A percentile compares a stretch with the other conserved stretches of the same genome.
Conservation (phyloP, 1,140 invertebrate species). For the Delia radicum region DNA sequence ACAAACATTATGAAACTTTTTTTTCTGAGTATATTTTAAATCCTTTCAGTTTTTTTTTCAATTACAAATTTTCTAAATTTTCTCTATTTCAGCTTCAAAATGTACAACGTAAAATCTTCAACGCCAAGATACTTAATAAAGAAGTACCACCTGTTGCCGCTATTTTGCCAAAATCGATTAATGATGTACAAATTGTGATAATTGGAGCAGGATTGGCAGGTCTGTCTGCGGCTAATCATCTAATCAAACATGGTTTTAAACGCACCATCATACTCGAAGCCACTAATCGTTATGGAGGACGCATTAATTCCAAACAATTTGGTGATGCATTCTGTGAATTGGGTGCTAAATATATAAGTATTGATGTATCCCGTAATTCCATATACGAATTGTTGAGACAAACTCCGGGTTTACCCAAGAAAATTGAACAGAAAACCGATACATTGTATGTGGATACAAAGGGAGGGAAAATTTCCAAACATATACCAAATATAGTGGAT, state of each 20-base stretch:
- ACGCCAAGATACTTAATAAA: not conserved
- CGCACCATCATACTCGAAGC: slow-evolving; percentile 73
- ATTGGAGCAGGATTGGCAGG: slow-evolving; percentile 76
- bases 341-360: slow-evolving; percentile 60
- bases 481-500: slow-evolving; percentile 43
- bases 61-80: no score
- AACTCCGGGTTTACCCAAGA: slow-evolving; percentile 38
- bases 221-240: slow-evolving; percentile 70
- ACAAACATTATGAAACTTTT: no score
- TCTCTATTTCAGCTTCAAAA: slow-evolving; percentile 14
- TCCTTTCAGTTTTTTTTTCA: no score
- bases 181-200: slow-evolving; percentile 66
- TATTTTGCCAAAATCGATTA: slow-evolving; percentile 3
- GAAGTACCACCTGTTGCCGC: slow-evolving; percentile 26
- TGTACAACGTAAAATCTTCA: slow-evolving; percentile 11
- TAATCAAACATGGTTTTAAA: slow-evolving; percentile 67
- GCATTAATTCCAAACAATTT: slow-evolving; percentile 73
- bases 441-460: slow-evolving; percentile 8
- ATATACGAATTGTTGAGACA: slow-evolving; percentile 46
- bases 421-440: slow-evolving; percentile 32
- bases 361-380: slow-evolving; percentile 44
- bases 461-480: slow-evolving; percentile 18
- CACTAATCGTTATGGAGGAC: slow-evolving; percentile 72
- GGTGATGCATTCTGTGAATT: slow-evolving; percentile 73
- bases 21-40: no score